Conservation (phyloP, 2,113 vertebrate genomes). For the Tupaia tana region DNA sequence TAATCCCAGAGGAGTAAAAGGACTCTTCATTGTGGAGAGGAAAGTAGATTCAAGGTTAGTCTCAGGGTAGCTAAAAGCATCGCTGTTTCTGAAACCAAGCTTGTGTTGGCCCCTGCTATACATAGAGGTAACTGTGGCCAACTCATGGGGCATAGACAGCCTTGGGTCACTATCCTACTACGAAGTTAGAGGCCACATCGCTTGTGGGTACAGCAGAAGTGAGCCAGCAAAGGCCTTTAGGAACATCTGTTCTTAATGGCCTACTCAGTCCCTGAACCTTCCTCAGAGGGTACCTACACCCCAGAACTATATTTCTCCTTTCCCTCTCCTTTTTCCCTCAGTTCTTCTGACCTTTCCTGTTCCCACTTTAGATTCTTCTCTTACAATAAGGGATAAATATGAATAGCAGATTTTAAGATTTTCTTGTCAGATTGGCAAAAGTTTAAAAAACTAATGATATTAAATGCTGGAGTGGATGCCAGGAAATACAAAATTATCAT, state of each 20-base stretch:
- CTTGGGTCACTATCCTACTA: neutral
- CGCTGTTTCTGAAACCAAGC: neutral
- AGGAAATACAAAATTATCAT: constrained; percentile 47
- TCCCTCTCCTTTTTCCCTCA: neutral
- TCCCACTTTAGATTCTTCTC: neutral
- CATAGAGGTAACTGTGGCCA: neutral
- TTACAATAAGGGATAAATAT: neutral
- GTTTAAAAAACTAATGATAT: constrained; percentile 67
- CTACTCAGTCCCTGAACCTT: neutral
- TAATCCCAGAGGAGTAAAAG: neutral
- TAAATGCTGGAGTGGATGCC: constrained; percentile 43
- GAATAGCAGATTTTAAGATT: constrained; percentile 23
- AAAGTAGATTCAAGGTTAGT: neutral
- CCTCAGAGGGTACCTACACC: neutral
- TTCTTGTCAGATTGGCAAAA: constrained; percentile 62
- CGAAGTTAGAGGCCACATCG: neutral
- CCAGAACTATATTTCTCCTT: neutral
- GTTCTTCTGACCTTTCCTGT: neutral
- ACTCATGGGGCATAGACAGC: neutral
- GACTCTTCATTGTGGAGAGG: neutral
- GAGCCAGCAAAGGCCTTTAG: neutral
- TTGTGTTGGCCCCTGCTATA: neutral
- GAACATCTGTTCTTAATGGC: neutral
- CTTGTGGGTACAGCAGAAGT: neutral
- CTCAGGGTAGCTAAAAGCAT: neutral